Conservation (phyloP, 2,797 vertebrate genomes). For the Schizothorax lantsangensis region DNA sequence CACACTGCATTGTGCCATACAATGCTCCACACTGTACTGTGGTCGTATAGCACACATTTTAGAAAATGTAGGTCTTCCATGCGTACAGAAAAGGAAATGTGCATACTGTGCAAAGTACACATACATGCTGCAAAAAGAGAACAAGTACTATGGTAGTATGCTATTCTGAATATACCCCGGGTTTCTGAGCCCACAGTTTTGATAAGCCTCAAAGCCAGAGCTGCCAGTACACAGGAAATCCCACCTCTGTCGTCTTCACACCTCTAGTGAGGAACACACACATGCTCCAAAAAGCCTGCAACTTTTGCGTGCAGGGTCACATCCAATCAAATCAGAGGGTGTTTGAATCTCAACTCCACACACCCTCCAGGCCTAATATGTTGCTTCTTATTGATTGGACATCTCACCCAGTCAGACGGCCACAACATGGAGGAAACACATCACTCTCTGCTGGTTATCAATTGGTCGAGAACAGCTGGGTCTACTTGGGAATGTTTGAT, state of each 20-base stretch:
- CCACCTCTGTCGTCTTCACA: conserved; percentile 50
- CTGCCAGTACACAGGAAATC: conserved; percentile 31
- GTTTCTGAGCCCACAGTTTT: conserved; percentile 14
- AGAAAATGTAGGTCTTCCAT: not conserved
- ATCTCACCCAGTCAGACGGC: conserved; percentile 39
- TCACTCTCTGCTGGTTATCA: conserved; percentile 24
- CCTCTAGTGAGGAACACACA: conserved; percentile 43
- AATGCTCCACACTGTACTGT: not conserved
- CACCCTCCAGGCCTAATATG: conserved; percentile 32
- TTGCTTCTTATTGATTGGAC: conserved; percentile 48
- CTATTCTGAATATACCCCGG: not conserved
- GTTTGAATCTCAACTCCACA: conserved; percentile 49
- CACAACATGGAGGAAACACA: conserved; percentile 36
- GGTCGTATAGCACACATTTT: not conserved
- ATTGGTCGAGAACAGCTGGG: conserved; percentile 25
- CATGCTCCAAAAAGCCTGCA: conserved; percentile 23
- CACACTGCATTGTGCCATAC: not conserved
- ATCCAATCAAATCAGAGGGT: conserved; percentile 51
- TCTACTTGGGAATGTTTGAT: not conserved
- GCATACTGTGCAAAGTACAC: not conserved
- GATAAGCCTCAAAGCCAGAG: conserved; percentile 38
- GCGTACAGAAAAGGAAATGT: not conserved
- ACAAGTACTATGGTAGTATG: not conserved
- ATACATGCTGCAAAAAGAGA: not conserved
- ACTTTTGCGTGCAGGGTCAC: conserved; percentile 57